These are phyloP conservation scores for Adoxophyes honmai DNA, from an alignment of 1,140 invertebrate genomes.

Conservation along the genomic window DNA sequence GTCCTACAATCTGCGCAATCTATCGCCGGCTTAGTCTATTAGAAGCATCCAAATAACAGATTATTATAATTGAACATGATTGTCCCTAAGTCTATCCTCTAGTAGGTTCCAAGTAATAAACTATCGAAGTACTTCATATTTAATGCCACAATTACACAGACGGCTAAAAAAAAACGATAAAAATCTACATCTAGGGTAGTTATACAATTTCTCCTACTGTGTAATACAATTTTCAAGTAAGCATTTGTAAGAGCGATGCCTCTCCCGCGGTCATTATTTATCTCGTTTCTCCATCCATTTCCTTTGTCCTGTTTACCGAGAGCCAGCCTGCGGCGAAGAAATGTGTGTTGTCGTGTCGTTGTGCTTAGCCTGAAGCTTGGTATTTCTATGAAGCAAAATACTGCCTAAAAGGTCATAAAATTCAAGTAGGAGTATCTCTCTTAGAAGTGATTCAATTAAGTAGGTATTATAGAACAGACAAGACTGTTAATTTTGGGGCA, in stretches of 20 bases:
- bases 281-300: constrained; percentile 39
- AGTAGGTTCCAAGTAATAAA: no score
- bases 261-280: constrained; percentile 36
- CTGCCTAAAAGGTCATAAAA: constrained; percentile 34
- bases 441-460: no score
- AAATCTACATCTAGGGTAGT: not conserved
- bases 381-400: constrained; percentile 34
- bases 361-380: constrained; percentile 20
- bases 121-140: no score
- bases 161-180: no score
- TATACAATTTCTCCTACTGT: not conserved
- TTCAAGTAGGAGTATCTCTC: no score
- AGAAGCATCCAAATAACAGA: no score
- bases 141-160: no score
- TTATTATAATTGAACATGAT: no score
- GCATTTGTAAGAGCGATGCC: constrained; percentile 14
- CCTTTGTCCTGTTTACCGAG: constrained; percentile 45
- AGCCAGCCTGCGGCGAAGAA: constrained; percentile 33
- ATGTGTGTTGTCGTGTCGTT: constrained; percentile 36
- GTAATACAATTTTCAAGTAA: constrained; percentile 22
- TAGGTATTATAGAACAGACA: no score
- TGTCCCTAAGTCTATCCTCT: no score
- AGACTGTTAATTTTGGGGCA: no score
- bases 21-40: no score
- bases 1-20: not conserved